These are phyloP conservation scores for Aethina tumida DNA, from an alignment of 1,140 invertebrate species.

Conservation along the genomic window DNA sequence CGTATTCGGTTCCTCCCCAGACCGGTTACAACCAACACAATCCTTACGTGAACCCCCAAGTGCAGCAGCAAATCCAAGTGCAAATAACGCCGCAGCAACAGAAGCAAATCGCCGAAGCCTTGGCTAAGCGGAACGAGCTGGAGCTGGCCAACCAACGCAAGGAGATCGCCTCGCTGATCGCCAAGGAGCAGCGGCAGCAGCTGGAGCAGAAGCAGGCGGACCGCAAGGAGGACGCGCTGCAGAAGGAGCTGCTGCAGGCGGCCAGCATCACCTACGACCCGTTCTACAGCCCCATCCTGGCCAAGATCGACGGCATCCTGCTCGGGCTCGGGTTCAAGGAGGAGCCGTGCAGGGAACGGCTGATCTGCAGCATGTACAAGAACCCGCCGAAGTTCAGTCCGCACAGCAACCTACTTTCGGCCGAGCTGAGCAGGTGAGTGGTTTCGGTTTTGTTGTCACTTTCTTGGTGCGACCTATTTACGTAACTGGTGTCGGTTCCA, in stretches of 20 bases:
- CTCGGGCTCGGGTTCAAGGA: constrained; percentile 53
- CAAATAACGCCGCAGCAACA: not conserved
- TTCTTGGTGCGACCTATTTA: too few relatives aligned
- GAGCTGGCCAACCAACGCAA: not conserved
- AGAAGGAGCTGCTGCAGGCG: constrained; percentile 19
- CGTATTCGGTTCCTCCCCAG: constrained; percentile 1
- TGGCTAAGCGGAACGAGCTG: constrained; percentile 3
- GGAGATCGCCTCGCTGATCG: too few relatives aligned
- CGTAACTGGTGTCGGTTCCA: too few relatives aligned
- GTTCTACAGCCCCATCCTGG: constrained; percentile 68
- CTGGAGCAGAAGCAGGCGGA: not conserved
- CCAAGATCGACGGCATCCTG: constrained; percentile 64
- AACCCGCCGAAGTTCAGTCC: constrained; percentile 65
- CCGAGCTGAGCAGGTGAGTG: constrained; percentile 73
- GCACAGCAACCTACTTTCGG: constrained; percentile 73
- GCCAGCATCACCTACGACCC: constrained; percentile 44
- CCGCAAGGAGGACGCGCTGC: not conserved
- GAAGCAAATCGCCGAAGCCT: not conserved
- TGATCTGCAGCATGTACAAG: constrained; percentile 74
- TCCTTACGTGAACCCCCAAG: too few relatives aligned
- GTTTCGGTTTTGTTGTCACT: not conserved
- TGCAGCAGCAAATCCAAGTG: constrained; percentile 1
- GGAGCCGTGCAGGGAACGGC: constrained; percentile 60
- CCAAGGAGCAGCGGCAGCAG: too few relatives aligned
- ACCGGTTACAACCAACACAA: too few relatives aligned